Base-by-base conservation (phyloP, 2,797 vertebrate species). In the Alcedo atthis region DNA sequence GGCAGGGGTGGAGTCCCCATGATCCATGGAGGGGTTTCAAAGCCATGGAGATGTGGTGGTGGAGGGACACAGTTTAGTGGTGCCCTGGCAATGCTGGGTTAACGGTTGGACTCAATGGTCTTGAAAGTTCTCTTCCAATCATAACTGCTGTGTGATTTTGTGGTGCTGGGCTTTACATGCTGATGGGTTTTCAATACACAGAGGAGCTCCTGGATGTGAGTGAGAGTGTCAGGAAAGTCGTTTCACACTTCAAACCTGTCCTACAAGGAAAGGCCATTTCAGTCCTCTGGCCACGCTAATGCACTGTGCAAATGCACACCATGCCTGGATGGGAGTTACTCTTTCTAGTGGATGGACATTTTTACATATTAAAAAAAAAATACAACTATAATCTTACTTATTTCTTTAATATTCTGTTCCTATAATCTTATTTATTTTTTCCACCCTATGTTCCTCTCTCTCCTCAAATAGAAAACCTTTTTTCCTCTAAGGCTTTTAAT, bases 251-350 rank as follows among this genome's bases (percentile, higher is more conserved):
- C 35, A 48, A 0, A 85, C 37, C 66, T 54, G 79, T 94, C 46
- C 62, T 90, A 30, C 61, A 76, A 84, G 87, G 73, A 95, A 89
- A 92, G 94, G 79, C 92, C 71, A 74, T 48, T 92, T 70, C 75
- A 64, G 79, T 83, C 76, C 74, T 92, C 93, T 82, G 85, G 92
- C 89, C 92, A 89, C 81, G 89, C 42, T 96, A 94, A 97, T 86
- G 45, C 69, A 8, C 94, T 93, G 58, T 96, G 96, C 96, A 94
- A 95, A 91, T 78, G 85, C 89, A 61, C 94, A 93, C 94, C 92
- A 80, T 95, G 96, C 94, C 95, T 96, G 96, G 93, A 59, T 91
- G 91, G 93, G 67, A 70, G n/a, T n/a, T 82, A 22, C 35, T 82
- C 17, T 88, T 1, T 1, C 22, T 30, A 45, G 43, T 30, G 20